Base-by-base conservation (phyloP, 1,140 invertebrate species). In the Araneus ventricosus region DNA sequence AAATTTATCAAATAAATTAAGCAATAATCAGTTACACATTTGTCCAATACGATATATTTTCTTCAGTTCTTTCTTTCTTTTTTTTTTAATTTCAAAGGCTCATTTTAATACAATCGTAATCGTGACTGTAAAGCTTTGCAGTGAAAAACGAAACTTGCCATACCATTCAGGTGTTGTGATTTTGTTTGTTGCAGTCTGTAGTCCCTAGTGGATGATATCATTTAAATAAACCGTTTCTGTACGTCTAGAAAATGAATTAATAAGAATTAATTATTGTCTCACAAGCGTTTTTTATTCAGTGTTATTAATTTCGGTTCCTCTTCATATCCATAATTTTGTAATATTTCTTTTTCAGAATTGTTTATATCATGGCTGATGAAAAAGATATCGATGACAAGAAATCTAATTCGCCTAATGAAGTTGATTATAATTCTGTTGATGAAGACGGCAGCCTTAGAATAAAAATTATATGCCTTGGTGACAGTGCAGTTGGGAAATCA, bases 401-500 rank as follows among this genome's bases (percentile, higher is more conserved):
- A 86, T 41, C 57, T 4, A 75, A 86, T 70, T 92, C 90, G 8
- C 90, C 57, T 1, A 63, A 17, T 57, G 93, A 94, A 79, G 79
- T 95, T 61, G 94, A 95, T 93, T 96, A 96, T 94, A 96, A 96
- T 94, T 94, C 95, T 93, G 94, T 94, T 41, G 95, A 95, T 20
- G 95, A 94, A 70, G 95, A 95, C 67, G 96, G 95, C 61, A 95
- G 96, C 93, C 94, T 95, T 37, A 95, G 96, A 94, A 95, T 96
- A 8, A 96, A 96, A 95, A 95, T 96, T 10, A 96, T 96, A 93
- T 96, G 96, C 93, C 94, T 96, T 8, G 96, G 96, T 27, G 96
- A 96, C 94, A 96, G 96, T 95, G 96, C 96, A 52, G 96, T 96
- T n/a, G 96, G 96, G 61, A 96, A 96, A 95, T 96, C 96, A 79